phyloP scores from a whole-genome alignment of 1,140 invertebrate genomes.

The Drosophila guanche region DNA sequence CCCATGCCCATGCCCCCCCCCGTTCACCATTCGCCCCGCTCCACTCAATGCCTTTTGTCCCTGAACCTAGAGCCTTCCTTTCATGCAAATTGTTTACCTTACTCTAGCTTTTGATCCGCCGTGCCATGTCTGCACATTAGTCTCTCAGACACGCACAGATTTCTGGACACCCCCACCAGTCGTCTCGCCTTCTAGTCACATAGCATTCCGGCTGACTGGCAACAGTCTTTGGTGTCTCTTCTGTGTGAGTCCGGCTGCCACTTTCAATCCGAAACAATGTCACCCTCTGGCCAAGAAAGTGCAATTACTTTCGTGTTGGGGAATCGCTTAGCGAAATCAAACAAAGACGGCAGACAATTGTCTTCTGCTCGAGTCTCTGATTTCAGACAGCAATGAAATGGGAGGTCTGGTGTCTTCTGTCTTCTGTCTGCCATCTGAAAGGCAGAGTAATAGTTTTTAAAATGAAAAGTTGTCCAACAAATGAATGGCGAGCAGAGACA shows the following conservation, averaged over 20 bases:
- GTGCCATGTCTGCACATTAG: constrained; percentile 66
- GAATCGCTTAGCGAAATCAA: constrained; percentile 44
- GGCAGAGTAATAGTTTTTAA: constrained; percentile 25
- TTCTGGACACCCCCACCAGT: constrained; percentile 5
- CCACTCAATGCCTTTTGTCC: no score
- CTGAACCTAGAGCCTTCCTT: constrained; percentile 12
- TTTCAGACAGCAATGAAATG: constrained; percentile 44
- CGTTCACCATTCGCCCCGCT: no score
- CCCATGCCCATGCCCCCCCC: not conserved
- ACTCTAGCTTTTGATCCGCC: constrained; percentile 13
- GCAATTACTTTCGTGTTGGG: constrained; percentile 59
- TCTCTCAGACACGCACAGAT: constrained; percentile 48
- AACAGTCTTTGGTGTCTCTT: constrained; percentile 2
- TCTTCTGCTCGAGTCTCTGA: constrained; percentile 1
- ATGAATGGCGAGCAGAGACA: not conserved
- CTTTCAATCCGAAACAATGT: constrained; percentile 57
- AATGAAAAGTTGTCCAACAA: constrained; percentile 3
- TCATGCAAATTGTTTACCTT: constrained; percentile 71
- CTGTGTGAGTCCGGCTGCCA: constrained; percentile 43
- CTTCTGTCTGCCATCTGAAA: no score
- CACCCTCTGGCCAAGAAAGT: constrained; percentile 30
- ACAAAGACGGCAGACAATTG: not conserved
- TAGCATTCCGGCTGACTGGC: constrained; percentile 1
- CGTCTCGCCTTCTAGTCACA: not conserved
- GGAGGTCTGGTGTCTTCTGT: not conserved